phyloP scores from a whole-genome alignment of 2,113 vertebrate genomes.

The Puma concolor region DNA sequence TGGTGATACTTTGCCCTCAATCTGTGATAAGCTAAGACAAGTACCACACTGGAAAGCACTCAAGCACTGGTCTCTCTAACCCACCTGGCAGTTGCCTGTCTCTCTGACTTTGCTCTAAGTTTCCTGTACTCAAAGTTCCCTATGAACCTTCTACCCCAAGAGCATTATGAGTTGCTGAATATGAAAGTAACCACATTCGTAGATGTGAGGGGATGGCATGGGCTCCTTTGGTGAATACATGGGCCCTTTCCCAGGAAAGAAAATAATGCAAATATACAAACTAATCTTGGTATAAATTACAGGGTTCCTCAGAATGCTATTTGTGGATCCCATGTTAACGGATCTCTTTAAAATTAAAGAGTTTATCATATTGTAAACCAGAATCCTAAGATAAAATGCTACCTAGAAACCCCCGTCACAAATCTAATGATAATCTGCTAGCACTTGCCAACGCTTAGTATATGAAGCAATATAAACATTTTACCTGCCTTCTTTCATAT shows the following conservation, averaged over 20 bases:
- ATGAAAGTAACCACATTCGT: neutral
- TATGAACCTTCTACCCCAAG: neutral
- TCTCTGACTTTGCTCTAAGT: neutral
- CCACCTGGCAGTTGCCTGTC: neutral
- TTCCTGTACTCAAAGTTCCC: neutral
- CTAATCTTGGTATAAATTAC: neutral
- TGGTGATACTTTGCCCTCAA: neutral
- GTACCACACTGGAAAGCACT: neutral
- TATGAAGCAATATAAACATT: neutral
- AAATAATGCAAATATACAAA: neutral
- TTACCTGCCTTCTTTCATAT: neutral
- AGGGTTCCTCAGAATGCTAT: neutral
- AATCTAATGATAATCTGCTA: neutral
- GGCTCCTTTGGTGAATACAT: neutral
- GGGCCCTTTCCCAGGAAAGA: neutral
- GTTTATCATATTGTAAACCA: neutral
- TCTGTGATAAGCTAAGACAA: neutral
- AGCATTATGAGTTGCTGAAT: neutral
- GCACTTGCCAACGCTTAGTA: neutral
- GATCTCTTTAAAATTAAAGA: neutral
- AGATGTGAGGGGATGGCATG: neutral
- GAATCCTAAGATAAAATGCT: neutral
- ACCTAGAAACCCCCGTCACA: neutral
- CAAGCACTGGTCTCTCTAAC: neutral
- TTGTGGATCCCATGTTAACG: neutral